Evolutionary conservation across 2,797 vertebrate species (phyloP).

Genomic region (Pelochelys cantorii): DNA sequence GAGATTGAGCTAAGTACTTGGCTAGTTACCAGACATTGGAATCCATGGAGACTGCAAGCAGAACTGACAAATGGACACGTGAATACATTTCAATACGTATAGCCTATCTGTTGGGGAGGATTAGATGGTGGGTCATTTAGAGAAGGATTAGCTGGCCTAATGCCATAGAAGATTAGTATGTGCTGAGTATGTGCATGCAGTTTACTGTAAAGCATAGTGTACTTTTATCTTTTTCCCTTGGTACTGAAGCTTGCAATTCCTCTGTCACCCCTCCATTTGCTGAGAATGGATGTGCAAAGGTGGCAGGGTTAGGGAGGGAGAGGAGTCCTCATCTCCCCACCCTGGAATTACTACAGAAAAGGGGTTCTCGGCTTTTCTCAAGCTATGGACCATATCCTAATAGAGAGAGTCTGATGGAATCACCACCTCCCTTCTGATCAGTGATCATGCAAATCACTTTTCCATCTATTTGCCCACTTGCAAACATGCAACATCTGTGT

Average conservation of each 20-base stretch:
- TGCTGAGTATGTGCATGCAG: background rate
- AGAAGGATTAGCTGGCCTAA: background rate
- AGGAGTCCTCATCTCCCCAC: background rate
- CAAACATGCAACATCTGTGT: background rate
- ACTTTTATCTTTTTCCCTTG: background rate
- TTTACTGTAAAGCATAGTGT: background rate
- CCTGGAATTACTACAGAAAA: background rate
- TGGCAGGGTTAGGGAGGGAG: background rate
- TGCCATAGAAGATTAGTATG: slow-evolving; percentile 21
- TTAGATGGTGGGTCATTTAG: slow-evolving; percentile 36
- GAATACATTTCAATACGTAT: slow-evolving; percentile 23
- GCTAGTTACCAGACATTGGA: background rate
- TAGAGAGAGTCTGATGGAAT: background rate
- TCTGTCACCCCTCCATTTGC: background rate
- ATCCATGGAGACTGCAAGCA: background rate
- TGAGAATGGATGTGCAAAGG: background rate
- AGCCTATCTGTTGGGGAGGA: slow-evolving; percentile 19
- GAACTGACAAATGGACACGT: slow-evolving; percentile 15
- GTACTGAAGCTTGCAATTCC: rapidly evolving
- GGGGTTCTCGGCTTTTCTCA: background rate
- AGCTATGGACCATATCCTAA: background rate
- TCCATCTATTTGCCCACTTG: background rate
- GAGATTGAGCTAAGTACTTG: slow-evolving; percentile 11
- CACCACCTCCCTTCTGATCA: background rate
- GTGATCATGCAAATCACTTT: background rate